Evolutionary conservation across 2,888 invertebrate species (phyloP), one percentile per base, ranked within the genome.

Genomic region (Meteorus cinctellus): DNA sequence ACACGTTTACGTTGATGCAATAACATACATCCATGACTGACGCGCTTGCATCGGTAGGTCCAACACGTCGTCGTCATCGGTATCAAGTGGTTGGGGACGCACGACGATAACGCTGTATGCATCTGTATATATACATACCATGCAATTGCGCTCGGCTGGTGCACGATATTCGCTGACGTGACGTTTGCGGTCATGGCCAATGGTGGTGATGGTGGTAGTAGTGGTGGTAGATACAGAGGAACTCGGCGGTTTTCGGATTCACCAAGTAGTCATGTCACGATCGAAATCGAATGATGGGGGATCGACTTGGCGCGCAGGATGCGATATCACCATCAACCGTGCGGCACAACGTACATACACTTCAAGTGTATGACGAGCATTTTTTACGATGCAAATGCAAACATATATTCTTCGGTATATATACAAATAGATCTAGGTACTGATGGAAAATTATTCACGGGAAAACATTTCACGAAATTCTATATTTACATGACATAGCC

Each of bases 121-220:
- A 65, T 34, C 51, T 24, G n/a, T 31, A 51, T 31, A 65, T 41
- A 55, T 63, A 6, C 8, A 63, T 72, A 34, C 65, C 75, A 27
- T 27, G 63, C 51, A 69, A 69, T 69, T 69, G 69, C 69, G 69
- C 34, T 55, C 55, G 69, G 41, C 70, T 70, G 65, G 78, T 79
- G 73, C 51, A 77, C 68, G 80, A 79, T 78, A 81, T 81, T 79
- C 79, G 78, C 73, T 81, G 80, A 80, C 78, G 77, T 79, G 81
- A 81, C 80, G 79, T 79, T 78, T 73, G 77, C 82, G 71, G 71
- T 71, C 75, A 75, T 41, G 45, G 71, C 71, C 75, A 71, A 66
- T 75, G 70, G 41, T 51, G 36, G 14, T 16, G 45, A 10, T 45
- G 16, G 16, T 19, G 51, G 51, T n/a, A 16, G 51, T 51, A 16